phyloP scores from a whole-genome alignment of 2,888 invertebrate species.

The Dexiosoma caninum region DNA sequence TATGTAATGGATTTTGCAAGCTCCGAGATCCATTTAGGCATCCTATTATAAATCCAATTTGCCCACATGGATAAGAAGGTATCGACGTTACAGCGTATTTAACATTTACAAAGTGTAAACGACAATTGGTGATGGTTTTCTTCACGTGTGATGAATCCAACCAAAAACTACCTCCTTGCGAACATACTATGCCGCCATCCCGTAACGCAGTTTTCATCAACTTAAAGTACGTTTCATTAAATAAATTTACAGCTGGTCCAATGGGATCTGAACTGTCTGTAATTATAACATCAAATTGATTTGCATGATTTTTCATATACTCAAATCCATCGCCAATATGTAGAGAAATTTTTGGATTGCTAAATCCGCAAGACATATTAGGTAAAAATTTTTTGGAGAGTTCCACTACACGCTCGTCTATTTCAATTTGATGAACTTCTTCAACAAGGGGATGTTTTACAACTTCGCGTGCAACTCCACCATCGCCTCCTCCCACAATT shows the following conservation, averaged over 20 bases:
- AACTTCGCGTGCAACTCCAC: conserved; percentile 97
- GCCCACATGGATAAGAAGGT: conserved; percentile 97
- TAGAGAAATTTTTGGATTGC: conserved; percentile 88
- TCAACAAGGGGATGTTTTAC: conserved; percentile 94
- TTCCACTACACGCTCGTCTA: conserved; percentile 94
- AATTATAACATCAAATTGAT: conserved; percentile 97
- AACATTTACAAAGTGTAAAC: conserved; percentile 86
- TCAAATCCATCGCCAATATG: conserved; percentile 96
- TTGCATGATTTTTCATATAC: conserved; percentile 90
- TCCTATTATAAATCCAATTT: conserved; percentile 96
- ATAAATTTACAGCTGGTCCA: conserved; percentile 85
- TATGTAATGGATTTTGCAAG: conserved; percentile 83
- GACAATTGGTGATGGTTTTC: conserved; percentile 86
- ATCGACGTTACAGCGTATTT: conserved; percentile 90
- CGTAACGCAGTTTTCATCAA: conserved; percentile 90
- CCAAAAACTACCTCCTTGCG: conserved; percentile 93
- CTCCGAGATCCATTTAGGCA: conserved; percentile 82
- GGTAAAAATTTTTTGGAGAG: conserved; percentile 93
- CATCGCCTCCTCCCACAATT: conserved; percentile 98
- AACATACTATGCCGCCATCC: conserved; percentile 94
- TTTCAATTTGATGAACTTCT: conserved; percentile 94
- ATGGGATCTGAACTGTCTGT: conserved; percentile 99
- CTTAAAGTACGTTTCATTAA: conserved; percentile 87
- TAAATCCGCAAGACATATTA: conserved; percentile 92
- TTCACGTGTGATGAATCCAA: conserved; percentile 87